Conservation (phyloP, 2,113 vertebrate genomes). For the Corydoras sp. region DNA sequence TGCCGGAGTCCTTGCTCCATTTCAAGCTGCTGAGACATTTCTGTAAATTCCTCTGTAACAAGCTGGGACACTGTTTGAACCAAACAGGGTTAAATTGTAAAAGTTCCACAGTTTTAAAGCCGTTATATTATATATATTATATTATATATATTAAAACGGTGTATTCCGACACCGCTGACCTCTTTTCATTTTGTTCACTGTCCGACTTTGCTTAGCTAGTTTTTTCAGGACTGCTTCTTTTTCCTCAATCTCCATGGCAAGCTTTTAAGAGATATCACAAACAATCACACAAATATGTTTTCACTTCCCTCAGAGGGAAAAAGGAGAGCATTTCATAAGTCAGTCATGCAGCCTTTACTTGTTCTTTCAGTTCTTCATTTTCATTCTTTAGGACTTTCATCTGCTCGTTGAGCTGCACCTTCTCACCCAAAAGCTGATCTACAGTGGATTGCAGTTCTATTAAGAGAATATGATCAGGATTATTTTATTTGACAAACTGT, state of each 20-base stretch:
- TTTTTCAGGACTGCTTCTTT: constrained; percentile 54
- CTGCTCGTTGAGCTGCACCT: constrained; percentile 58
- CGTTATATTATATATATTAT: too few relatives aligned
- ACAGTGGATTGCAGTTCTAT: constrained; percentile 67
- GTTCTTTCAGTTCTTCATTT: constrained; percentile 53
- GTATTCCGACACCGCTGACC: constrained; percentile 47
- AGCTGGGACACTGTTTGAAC: too few relatives aligned
- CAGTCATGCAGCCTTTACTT: constrained; percentile 51
- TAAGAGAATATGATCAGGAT: neutral
- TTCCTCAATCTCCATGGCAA: constrained; percentile 55
- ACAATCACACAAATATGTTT: neutral
- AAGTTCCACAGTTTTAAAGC: too few relatives aligned
- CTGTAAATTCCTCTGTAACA: too few relatives aligned
- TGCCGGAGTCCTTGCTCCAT: too few relatives aligned
- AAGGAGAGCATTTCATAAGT: too few relatives aligned
- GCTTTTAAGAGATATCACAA: constrained; percentile 47
- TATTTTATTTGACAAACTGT: too few relatives aligned
- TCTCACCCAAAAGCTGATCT: constrained; percentile 63
- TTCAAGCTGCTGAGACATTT: too few relatives aligned
- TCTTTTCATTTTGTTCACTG: constrained; percentile 65
- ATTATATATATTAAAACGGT: neutral
- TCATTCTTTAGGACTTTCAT: constrained; percentile 61
- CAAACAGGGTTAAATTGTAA: too few relatives aligned
- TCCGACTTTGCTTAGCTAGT: constrained; percentile 57
- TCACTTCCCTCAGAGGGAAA: too few relatives aligned